Evolutionary conservation across 35 echinoderm and acorn worm genomes (phyloP).

Genomic region (Strongylocentrotus purpuratus): DNA sequence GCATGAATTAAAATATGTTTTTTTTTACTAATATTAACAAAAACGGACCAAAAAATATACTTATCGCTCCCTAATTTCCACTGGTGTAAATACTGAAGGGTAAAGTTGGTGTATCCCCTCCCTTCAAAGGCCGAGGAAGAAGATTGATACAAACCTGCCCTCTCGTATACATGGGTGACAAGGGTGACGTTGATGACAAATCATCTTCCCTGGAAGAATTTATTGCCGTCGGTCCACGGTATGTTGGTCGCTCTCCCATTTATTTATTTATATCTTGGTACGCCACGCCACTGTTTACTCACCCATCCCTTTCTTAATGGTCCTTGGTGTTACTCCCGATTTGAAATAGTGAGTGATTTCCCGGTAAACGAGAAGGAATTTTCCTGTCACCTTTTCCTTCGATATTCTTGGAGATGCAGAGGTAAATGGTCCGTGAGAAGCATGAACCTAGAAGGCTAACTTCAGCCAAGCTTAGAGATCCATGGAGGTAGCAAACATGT

Average conservation of each 20-base stretch:
- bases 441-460: neutral
- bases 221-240: too few species aligned
- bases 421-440: neutral
- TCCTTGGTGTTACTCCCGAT: neutral
- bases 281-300: neutral
- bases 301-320: neutral
- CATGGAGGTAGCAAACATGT: neutral
- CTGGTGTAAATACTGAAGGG: too few species aligned
- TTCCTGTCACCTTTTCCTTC: neutral
- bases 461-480: neutral
- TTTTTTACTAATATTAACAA: too few species aligned
- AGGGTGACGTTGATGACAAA: too few species aligned
- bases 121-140: too few species aligned
- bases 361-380: neutral
- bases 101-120: too few species aligned
- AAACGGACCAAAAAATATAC: too few species aligned
- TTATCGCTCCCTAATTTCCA: too few species aligned
- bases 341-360: neutral
- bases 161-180: too few species aligned
- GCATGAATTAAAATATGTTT: too few species aligned
- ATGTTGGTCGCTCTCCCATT: neutral
- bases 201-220: too few species aligned
- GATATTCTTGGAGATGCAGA: neutral
- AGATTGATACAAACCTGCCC: too few species aligned
- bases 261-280: neutral